These are phyloP conservation scores for Delphinapterus leucas DNA, from an alignment of 2,113 vertebrate species.

Conservation along the genomic window DNA sequence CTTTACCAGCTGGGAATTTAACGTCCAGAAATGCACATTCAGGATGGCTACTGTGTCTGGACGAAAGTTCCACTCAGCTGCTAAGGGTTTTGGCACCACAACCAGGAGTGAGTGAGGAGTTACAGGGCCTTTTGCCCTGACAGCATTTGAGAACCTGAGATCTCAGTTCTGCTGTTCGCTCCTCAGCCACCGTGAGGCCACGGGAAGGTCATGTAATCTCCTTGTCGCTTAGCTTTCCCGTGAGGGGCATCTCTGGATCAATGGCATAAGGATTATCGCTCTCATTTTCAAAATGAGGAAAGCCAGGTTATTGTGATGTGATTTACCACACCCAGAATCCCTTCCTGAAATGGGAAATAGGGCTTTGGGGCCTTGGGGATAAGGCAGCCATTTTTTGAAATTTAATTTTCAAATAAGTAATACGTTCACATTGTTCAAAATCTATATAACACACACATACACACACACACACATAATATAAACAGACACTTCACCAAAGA, in stretches of 20 bases:
- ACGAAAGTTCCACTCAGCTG: not conserved
- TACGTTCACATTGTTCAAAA: not conserved
- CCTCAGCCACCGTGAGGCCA: not conserved
- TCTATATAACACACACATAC: not conserved
- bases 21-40: not conserved
- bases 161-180: not conserved
- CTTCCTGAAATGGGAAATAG: not conserved
- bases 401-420: not conserved
- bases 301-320: not conserved
- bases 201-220: rapidly evolving
- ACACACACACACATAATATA: not conserved
- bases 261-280: not conserved
- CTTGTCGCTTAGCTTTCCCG: not conserved
- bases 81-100: not conserved
- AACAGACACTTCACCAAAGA: not conserved
- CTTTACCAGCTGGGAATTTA: not conserved
- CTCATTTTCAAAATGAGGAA: not conserved
- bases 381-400: not conserved
- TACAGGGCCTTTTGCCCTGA: not conserved
- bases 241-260: not conserved
- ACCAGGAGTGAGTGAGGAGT: not conserved
- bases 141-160: not conserved
- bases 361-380: not conserved
- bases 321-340: not conserved
- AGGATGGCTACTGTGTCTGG: not conserved